A percentile compares a stretch with the other conserved stretches of the same genome.
phyloP scores from a whole-genome alignment of 2,888 invertebrate species.

The Globia sparganii region DNA sequence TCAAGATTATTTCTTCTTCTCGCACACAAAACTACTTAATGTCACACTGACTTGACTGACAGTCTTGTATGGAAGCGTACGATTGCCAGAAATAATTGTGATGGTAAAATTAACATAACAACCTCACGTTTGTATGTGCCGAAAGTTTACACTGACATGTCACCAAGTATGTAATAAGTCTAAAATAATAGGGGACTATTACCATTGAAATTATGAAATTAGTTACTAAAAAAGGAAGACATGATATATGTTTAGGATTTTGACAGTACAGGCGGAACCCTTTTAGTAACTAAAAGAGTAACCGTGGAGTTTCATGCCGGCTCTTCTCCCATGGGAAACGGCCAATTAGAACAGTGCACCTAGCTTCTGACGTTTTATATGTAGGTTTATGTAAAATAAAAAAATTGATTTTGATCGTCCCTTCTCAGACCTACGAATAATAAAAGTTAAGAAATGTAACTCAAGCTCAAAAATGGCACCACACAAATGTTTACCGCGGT shows the following conservation, averaged over 20 bases:
- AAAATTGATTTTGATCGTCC: not conserved
- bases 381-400: not conserved
- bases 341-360: not conserved
- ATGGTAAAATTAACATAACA: not conserved
- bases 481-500: no score
- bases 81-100: not conserved
- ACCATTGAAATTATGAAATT: not conserved
- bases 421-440: no score
- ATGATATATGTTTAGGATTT: not conserved
- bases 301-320: not conserved
- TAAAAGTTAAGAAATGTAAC: no score
- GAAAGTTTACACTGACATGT: not conserved
- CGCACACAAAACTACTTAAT: not conserved
- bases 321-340: not conserved
- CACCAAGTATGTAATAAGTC: not conserved
- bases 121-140: not conserved
- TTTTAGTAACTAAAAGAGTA: not conserved
- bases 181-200: not conserved
- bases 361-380: not conserved
- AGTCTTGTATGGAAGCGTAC: conserved; percentile 1
- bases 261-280: not conserved
- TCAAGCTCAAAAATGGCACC: no score
- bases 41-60: not conserved
- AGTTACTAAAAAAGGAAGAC: not conserved
- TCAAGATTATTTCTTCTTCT: not conserved